These are phyloP conservation scores for Drosophila buzzatii DNA, from an alignment of 2,888 invertebrate species.

Conservation along the genomic window DNA sequence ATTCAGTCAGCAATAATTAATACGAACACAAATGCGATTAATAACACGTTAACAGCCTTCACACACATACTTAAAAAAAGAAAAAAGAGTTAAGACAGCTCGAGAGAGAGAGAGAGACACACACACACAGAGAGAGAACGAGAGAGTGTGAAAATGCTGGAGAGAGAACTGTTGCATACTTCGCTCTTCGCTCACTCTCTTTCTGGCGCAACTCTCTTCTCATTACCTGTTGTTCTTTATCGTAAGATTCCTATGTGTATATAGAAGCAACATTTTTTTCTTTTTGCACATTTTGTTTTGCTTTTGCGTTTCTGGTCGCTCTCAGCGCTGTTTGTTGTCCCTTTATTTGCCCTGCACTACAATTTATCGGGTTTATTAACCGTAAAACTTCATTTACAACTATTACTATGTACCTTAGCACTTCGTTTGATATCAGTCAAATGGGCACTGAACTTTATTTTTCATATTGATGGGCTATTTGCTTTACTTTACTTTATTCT, in stretches of 20 bases:
- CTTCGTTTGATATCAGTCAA: constrained; percentile 52
- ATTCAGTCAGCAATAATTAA: constrained; percentile 57
- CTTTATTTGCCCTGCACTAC: constrained; percentile 59
- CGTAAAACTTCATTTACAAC: constrained; percentile 62
- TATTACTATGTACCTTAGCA: constrained; percentile 34
- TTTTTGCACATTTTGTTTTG: constrained; percentile 70
- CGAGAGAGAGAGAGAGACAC: background rate
- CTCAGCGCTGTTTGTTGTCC: constrained; percentile 19
- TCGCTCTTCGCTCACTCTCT: constrained; percentile 13
- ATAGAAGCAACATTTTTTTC: constrained; percentile 17
- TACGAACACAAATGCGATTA: constrained; percentile 46
- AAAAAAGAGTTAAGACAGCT: constrained; percentile 11
- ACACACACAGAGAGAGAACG: constrained; percentile 6
- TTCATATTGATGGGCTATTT: constrained; percentile 19
- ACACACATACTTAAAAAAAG: constrained; percentile 23
- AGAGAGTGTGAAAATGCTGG: background rate
- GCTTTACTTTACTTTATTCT: constrained; percentile 1
- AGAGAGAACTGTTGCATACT: constrained; percentile 3
- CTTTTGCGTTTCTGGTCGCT: constrained; percentile 56
- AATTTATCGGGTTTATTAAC: constrained; percentile 67
- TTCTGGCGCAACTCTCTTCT: background rate
- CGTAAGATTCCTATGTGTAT: constrained; percentile 9
- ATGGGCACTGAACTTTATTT: constrained; percentile 46
- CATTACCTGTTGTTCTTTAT: constrained; percentile 32
- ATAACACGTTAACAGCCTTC: constrained; percentile 50